Evolutionary conservation across 2,888 invertebrate genomes (phyloP).

Genomic region (Drosophila niveifrons): DNA sequence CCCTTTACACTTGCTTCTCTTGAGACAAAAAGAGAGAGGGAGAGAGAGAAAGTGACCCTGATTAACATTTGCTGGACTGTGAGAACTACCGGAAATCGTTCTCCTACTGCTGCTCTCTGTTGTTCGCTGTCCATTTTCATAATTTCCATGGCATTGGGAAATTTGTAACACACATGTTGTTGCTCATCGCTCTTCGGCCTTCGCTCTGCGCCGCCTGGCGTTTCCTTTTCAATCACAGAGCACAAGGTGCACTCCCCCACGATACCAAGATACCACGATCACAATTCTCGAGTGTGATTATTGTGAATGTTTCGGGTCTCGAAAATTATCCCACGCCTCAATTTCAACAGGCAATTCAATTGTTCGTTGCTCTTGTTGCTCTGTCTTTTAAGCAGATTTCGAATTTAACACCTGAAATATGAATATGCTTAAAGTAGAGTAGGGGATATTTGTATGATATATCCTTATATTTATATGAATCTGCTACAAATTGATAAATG

Average conservation of each 20-base stretch:
- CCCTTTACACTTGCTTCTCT: constrained; percentile 53
- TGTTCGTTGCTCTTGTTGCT: constrained; percentile 8
- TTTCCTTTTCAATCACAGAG: constrained; percentile 66
- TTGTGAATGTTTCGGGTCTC: constrained; percentile 18
- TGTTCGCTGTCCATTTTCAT: constrained; percentile 51
- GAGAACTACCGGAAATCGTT: constrained; percentile 74
- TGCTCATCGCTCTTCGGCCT: constrained; percentile 11
- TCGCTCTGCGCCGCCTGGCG: constrained; percentile 46
- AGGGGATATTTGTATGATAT: background rate
- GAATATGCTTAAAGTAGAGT: no score
- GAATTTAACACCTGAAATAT: constrained; percentile 23
- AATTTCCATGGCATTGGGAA: constrained; percentile 54
- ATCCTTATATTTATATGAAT: no score
- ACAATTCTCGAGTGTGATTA: constrained; percentile 35
- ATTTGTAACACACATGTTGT: constrained; percentile 78
- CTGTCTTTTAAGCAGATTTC: constrained; percentile 1
- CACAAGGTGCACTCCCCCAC: constrained; percentile 46
- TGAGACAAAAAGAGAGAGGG: background rate
- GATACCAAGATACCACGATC: constrained; percentile 34
- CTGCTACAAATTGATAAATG: no score
- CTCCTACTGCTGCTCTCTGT: constrained; percentile 18
- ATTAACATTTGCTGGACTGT: constrained; percentile 52
- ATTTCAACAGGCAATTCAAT: constrained; percentile 24
- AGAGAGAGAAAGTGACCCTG: constrained; percentile 20
- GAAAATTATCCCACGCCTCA: constrained; percentile 50